Evolutionary conservation across 64 coral and sea anemone species (phyloP).

Genomic region (Stylophora pistillata): DNA sequence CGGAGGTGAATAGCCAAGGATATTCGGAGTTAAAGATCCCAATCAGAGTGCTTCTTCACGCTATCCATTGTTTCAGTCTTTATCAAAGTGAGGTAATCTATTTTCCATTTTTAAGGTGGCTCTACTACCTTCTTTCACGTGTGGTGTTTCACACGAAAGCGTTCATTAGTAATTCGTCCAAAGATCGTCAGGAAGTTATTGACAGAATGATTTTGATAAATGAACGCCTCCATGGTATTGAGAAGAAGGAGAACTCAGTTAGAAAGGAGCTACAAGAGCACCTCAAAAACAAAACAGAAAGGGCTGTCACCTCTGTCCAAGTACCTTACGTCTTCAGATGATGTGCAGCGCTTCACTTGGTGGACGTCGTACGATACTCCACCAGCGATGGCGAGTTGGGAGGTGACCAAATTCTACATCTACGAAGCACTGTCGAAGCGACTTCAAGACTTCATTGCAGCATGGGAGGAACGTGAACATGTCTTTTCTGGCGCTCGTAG

Average conservation of each 20-base stretch:
- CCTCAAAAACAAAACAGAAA: background rate
- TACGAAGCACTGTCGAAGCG: background rate
- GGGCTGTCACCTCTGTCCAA: background rate
- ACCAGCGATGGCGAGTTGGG: background rate
- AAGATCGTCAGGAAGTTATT: background rate
- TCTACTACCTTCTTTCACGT: too few species aligned
- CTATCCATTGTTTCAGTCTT: too few species aligned
- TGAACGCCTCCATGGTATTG: background rate
- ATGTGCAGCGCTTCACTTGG: background rate
- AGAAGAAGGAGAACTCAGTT: background rate
- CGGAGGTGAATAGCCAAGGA: too few species aligned
- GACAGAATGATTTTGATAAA: background rate
- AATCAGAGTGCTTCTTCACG: too few species aligned
- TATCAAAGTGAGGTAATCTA: too few species aligned
- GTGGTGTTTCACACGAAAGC: background rate
- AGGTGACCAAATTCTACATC: background rate
- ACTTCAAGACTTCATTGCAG: conserved; percentile 1
- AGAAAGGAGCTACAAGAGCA: background rate
- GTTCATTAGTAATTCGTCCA: background rate
- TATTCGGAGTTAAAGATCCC: too few species aligned
- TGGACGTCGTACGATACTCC: conserved; percentile 33
- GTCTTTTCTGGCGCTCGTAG: conserved; percentile 3
- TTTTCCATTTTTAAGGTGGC: too few species aligned
- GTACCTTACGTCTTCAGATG: background rate
- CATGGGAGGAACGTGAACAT: conserved; percentile 22